Base-by-base conservation (phyloP, 2,113 vertebrate genomes). In the Pyrgilauda ruficollis region DNA sequence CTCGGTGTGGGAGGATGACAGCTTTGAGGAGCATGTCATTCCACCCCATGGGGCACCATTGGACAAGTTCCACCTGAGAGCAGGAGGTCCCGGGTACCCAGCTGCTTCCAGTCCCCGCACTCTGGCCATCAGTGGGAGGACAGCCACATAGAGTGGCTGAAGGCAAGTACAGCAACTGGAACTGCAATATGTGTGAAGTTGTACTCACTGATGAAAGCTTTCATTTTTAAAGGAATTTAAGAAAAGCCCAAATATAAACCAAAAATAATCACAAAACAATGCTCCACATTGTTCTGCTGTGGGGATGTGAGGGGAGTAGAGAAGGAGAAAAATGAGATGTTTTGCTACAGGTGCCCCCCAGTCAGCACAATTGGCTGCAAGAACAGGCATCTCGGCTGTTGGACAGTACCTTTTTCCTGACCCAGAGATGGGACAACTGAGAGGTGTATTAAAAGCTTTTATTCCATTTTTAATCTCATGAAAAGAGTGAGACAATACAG, bases 11-110 rank as follows among this genome's bases (percentile, higher is more conserved):
- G 37, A 10, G 4, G 24, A 11, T 35, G 7, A 14, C 31, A 50
- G 5, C 50, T 31, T 67, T 35, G 43, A 75, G 43, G 20, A 49
- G 8, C 7, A 10, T 13, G 6, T 28, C n/a, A n/a, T 85, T 41
- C 50, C 12, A 30, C 6, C 15, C n/a, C 15, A 24, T 1, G 0
- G 14, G 6, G 24, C 15, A 20, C 30, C 41, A 24, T 2, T 0
- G 0, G 30, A 41, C 15, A 8, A 41, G 13, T 43, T 67, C 4
- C 13, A 58, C 9, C 11, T 6, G 11, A 43, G 37, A 43, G 37
- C 1, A 70, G 55, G 35, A 41, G 9, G 19, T 41, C 15, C 6
- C 2, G 1, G 15, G 5, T 24, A 19, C 1, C 8, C 9, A 47
- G 12, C 18, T 66, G 5, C 21, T 17, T 33, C 11, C 18, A 5